Evolutionary conservation across 2,113 vertebrate species (phyloP), one percentile per base, ranked within the genome.

Genomic region (Mus pahari): DNA sequence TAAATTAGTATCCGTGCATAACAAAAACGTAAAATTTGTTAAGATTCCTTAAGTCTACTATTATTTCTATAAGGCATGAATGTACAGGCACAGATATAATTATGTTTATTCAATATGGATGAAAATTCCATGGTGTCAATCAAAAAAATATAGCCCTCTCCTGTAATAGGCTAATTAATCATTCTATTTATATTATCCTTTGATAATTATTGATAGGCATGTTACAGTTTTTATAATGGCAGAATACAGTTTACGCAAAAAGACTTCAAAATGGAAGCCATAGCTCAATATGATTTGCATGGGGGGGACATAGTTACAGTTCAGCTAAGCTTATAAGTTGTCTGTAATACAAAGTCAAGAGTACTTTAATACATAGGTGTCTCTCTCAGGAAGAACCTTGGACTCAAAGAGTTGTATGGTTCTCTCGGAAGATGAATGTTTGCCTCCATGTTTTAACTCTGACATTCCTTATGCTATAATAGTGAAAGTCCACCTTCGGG

Each of bases 1-100:
- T 88, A 93, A 74, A 90, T 83, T 78, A 89, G 93, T 90, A 77
- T 33, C 8, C 83, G 84, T 16, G 19, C 7, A 24, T 68, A 1
- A 55, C 9, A 82, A 73, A 33, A 78, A 89, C 71, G 33, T 94
- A 94, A 96, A 96, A 45, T 75, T 22, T 74, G 3, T 92, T 95
- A 39, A 14, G 4, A 64, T 94, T 86, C 42, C 16, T 71, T 8
- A 84, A 45, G 17, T 66, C 3, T 58, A 6, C 48, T 70, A 0
- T 94, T 96, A 28, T 58, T 92, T 95, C 55, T 64, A 3, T 91
- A 87, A 91, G 20, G 70, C 4, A 93, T 0, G 24, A 36, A 83
- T 22, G 10, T 3, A 14, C 1, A 60, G n/a, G 53, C 12, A 78
- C 5, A 88, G 2, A n/a, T 71, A 50, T 0, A 82, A 12, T 42